Conservation (phyloP, 2,113 vertebrate genomes). For the Periophthalmodon schlosseri region DNA sequence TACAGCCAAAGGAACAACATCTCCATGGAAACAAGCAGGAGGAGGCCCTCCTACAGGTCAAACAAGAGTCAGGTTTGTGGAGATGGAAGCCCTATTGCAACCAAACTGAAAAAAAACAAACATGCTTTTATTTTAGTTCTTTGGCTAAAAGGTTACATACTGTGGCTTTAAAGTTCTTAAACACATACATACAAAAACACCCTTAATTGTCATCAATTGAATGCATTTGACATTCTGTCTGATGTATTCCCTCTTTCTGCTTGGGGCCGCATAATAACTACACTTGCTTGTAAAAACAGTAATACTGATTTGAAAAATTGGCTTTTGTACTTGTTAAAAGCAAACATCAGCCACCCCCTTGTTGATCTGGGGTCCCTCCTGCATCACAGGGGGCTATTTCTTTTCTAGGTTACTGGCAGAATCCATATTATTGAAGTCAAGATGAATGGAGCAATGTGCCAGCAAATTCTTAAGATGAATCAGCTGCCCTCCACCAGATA, state of each 20-base stretch:
- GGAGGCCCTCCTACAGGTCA: too few species aligned
- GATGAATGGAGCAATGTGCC: conserved; percentile 1
- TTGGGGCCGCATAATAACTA: not conserved
- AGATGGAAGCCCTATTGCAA: too few species aligned
- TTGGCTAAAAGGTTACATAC: too few species aligned
- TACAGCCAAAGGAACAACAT: too few species aligned
- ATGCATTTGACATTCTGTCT: not conserved
- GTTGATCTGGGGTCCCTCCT: not conserved
- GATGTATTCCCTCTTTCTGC: not conserved
- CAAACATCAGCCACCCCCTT: not conserved
- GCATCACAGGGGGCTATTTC: not conserved
- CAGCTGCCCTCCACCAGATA: not conserved
- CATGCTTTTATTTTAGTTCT: too few species aligned
- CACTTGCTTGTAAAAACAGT: not conserved
- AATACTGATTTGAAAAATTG: not conserved
- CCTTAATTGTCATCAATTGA: too few species aligned
- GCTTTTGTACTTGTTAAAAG: not conserved
- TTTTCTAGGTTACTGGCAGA: not conserved
- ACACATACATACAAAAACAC: too few species aligned
- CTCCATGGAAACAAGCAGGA: too few species aligned
- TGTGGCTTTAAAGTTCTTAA: too few species aligned
- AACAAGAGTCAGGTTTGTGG: too few species aligned
- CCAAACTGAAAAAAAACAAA: too few species aligned
- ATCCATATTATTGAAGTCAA: conserved; percentile 8
- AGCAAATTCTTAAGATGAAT: conserved; percentile 4